Evolutionary conservation across 2,888 invertebrate genomes (phyloP), one percentile per base, ranked within the genome.

Genomic region (Epirrita christyi): DNA sequence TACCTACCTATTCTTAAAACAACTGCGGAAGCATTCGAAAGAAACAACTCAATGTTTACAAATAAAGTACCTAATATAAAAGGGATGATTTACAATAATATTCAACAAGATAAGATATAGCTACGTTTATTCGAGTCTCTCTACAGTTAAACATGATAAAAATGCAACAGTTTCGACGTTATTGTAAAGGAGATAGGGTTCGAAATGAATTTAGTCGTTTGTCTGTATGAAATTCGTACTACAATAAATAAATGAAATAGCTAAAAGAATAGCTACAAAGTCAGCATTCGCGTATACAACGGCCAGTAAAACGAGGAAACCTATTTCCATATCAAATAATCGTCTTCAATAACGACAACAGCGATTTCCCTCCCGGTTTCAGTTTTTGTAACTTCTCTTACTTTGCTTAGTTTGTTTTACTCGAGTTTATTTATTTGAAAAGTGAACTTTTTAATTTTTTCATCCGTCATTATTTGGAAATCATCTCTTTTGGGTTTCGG

Each of bases 221-320:
- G n/a, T 45, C 11, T 55, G 46, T 55, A 43, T 43, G 38, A 49
- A 55, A 61, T 49, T 55, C 50, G 54, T 55, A 28, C n/a, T n/a
- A n/a, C 64, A 59, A 59, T 64, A 66, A 66, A 66, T 62, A 66
- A 56, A 61, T 54, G 51, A 57, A 63, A 66, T 58, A 55, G 66
- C 56, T 32, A 51, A 63, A 63, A 61, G 45, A 59, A 63, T 59
- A 52, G 52, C 61, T 58, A 38, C 49, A 57, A 60, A 59, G 59
- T 61, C 62, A 63, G 59, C 49, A 59, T 63, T 64, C 55, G 59
- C 59, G 55, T 61, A 55, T 40, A 52, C 47, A 58, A 54, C 41
- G 13, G 48, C 13, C 59, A 59, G 44, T 48, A 54, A n/a, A 55
- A 63, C 50, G 59, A 59, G 54, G 54, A 57, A 59, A 46, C 60